Evolutionary conservation across 1,140 invertebrate species (phyloP).

Genomic region (Batillaria attramentaria): DNA sequence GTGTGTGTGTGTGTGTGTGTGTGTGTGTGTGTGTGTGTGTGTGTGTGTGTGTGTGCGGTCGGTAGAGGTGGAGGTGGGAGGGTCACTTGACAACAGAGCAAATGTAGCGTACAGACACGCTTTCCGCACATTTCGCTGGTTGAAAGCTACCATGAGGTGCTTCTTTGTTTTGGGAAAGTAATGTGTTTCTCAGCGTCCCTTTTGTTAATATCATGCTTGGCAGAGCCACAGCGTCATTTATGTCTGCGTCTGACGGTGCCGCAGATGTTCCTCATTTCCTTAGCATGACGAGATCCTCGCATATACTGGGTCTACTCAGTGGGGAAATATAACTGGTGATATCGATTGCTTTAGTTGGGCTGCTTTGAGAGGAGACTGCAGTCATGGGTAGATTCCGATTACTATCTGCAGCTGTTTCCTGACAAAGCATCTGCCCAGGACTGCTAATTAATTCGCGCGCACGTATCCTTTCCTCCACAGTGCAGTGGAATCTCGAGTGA

Average conservation of each 20-base stretch:
- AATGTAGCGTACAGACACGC: background rate
- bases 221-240: background rate
- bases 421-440: background rate
- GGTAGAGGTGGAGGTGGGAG: background rate
- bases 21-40: slow-evolving; percentile 1
- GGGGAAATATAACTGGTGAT: no score
- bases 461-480: background rate
- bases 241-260: background rate
- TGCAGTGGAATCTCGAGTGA: background rate
- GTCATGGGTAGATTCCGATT: background rate
- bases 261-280: background rate
- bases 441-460: background rate
- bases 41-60: no score
- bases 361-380: background rate
- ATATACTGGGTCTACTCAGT: no score
- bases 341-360: no score
- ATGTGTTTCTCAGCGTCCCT: no score
- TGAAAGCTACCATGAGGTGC: no score
- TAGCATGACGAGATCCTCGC: background rate
- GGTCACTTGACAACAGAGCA: background rate
- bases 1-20: background rate
- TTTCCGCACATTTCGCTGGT: background rate
- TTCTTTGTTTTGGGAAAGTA: no score
- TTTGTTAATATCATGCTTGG: background rate
- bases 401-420: background rate